A percentile compares a stretch with the other conserved stretches of the same genome.
These are phyloP conservation scores for Sinosuthora webbiana DNA, from an alignment of 2,113 vertebrate species.

Conservation along the genomic window DNA sequence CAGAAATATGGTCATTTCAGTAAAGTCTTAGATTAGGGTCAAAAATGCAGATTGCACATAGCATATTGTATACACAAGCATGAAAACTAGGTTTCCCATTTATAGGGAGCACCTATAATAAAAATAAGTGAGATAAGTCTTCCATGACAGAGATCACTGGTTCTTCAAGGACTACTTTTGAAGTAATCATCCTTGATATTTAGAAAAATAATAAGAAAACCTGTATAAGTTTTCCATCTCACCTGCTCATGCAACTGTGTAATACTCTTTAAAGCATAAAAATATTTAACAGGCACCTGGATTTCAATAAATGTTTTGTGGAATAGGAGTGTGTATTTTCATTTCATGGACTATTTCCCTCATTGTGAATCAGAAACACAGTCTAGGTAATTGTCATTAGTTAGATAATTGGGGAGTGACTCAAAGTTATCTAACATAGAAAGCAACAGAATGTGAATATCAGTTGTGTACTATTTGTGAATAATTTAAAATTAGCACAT, in stretches of 20 bases:
- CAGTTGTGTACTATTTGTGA: not conserved
- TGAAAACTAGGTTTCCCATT: not conserved
- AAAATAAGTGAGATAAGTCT: not conserved
- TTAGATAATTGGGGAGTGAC: not conserved
- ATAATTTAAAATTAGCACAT: not conserved
- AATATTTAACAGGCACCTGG: not conserved
- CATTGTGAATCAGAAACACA: not conserved
- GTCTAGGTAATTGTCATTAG: not conserved
- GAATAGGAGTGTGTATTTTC: not conserved
- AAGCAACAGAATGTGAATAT: not conserved
- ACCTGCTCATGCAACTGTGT: not conserved
- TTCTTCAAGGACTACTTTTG: not conserved
- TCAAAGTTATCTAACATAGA: not conserved
- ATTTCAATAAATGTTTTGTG: not conserved
- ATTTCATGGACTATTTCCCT: conserved; percentile 20
- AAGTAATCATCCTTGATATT: not conserved
- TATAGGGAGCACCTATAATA: not conserved
- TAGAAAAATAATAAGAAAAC: not conserved
- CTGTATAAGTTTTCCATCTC: not conserved
- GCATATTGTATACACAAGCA: not conserved
- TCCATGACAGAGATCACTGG: not conserved
- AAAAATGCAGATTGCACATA: not conserved
- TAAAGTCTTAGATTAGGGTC: not conserved
- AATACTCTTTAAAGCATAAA: not conserved
- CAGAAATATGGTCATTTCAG: not conserved